These are phyloP conservation scores for Erythrolamprus reginae DNA, from an alignment of 2,113 vertebrate species.

Conservation along the genomic window DNA sequence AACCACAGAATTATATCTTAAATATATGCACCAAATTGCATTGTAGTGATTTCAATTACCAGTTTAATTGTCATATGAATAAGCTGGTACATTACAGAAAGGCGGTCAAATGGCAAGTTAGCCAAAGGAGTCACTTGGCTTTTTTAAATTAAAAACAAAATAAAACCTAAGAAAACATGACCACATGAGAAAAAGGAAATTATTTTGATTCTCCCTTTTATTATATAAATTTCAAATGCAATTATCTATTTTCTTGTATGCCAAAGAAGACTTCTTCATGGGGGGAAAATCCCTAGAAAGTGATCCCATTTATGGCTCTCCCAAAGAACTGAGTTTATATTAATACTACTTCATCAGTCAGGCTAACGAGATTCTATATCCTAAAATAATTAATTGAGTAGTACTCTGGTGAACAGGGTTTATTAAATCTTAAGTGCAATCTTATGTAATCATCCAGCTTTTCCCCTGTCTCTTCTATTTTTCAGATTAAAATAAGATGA, in stretches of 20 bases:
- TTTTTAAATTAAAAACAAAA: background rate
- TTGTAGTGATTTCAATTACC: background rate
- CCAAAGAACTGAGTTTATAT: background rate
- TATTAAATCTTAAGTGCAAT: background rate
- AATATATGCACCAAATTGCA: background rate
- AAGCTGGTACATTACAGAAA: background rate
- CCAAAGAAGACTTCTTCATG: background rate
- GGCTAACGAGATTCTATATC: background rate
- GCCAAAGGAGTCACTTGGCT: background rate
- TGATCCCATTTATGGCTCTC: background rate
- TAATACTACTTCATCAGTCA: conserved; percentile 4
- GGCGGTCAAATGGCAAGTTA: background rate
- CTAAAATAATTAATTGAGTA: background rate
- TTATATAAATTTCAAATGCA: background rate
- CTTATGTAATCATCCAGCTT: background rate
- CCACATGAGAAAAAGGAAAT: background rate
- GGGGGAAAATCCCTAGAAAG: background rate
- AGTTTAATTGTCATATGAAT: background rate
- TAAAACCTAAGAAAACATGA: background rate
- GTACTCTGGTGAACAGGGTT: background rate
- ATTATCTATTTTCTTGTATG: background rate
- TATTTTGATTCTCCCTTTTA: background rate
- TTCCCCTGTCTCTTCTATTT: background rate
- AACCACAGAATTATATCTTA: background rate
- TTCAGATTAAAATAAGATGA: background rate